Evolutionary conservation across 2,888 invertebrate species (phyloP), one percentile per base, ranked within the genome.

Genomic region (Chrysolina haemoptera): DNA sequence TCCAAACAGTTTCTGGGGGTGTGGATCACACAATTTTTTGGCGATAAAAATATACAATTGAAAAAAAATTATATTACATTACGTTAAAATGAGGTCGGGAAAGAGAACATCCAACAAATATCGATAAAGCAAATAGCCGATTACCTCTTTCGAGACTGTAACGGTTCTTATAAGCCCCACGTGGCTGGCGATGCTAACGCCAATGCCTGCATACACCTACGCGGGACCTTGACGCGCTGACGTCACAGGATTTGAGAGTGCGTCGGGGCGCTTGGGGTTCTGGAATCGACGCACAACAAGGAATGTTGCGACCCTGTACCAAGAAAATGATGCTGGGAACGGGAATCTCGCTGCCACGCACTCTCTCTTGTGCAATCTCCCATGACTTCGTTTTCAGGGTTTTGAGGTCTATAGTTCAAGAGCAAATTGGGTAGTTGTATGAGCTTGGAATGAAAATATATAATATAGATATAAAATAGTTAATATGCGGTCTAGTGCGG

Each of bases 201-300:
- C 59, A 59, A 27, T 59, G 59, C 8, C n/a, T 22, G 35, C 59
- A n/a, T 55, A 78, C 84, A 76, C 79, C 80, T 73, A 77, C 82
- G 73, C 74, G 70, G 68, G 81, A 84, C 84, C 82, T 83, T 85
- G 83, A 82, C 81, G 84, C 80, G 76, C 82, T 84, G 84, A 84
- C 84, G 85, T 85, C 84, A 82, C 75, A 71, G 55, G 43, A n/a
- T 27, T 46, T 16, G 53, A 35, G 35, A 43, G 62, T 27, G 75
- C 76, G 55, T 67, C 55, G 69, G 41, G 18, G 35, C 35, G 35
- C 70, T 59, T 43, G 59, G 68, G 35, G 41, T 71, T 67, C 85
- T 86, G 80, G 70, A 69, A 79, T 76, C 78, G 77, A 80, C 80
- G 79, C 80, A 78, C 80, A 81, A 82, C 79, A 79, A 76, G 78